Evolutionary conservation across 2,797 vertebrate genomes (phyloP).

Genomic region (Anabas testudineus): DNA sequence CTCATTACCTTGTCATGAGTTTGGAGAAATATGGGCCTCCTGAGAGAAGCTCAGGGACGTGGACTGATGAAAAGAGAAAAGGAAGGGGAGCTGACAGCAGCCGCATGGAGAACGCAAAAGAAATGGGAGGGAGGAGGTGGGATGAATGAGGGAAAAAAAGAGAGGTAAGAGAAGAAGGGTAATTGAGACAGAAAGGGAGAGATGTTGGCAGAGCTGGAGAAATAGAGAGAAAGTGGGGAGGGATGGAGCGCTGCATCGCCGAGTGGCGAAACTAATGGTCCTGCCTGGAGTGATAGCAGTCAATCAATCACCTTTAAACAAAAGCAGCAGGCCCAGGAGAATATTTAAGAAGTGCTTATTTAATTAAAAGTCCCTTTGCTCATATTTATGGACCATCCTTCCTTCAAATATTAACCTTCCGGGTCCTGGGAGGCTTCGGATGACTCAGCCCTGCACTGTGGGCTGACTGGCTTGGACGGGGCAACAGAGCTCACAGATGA

Average conservation of each 20-base stretch:
- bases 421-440: conserved; percentile 84
- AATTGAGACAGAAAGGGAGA: conserved; percentile 47
- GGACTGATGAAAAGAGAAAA: conserved; percentile 69
- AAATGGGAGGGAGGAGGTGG: conserved; percentile 10
- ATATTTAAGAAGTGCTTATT: conserved; percentile 99
- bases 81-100: conserved; percentile 71
- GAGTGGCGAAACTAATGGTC: conserved; percentile 84
- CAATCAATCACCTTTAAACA: conserved; percentile 99
- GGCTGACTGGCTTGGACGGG: conserved; percentile 14
- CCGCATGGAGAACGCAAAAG: conserved; percentile 34
- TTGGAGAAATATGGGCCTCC: conserved; percentile 81
- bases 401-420: conserved; percentile 96
- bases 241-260: conserved; percentile 60
- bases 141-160: not conserved
- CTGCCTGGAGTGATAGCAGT: conserved; percentile 83
- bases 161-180: conserved; percentile 15
- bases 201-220: conserved; percentile 73
- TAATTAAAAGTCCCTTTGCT: conserved; percentile 99
- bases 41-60: conserved; percentile 71
- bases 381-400: conserved; percentile 96
- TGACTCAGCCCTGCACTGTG: conserved; percentile 23
- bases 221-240: conserved; percentile 62
- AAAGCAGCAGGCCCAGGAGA: conserved; percentile 94
- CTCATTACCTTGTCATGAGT: conserved; percentile 84
- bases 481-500: not conserved